Conservation (phyloP, 2,888 invertebrate species). For the Lepas anatifera region DNA sequence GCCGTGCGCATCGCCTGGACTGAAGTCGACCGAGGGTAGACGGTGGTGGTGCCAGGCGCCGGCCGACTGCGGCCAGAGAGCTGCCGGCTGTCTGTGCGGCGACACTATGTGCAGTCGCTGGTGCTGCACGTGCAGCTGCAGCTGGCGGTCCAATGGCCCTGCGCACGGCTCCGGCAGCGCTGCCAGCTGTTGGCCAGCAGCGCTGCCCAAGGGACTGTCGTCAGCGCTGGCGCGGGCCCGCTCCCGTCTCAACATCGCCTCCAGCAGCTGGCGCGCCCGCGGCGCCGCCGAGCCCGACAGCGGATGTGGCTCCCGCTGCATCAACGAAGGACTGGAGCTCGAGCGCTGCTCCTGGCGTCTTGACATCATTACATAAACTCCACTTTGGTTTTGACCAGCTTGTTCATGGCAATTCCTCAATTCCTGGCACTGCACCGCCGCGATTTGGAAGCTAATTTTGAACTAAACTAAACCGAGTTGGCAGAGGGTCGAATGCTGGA, state of each 20-base stretch:
- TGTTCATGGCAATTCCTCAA: too few species aligned
- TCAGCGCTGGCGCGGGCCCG: conserved; percentile 39
- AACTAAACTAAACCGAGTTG: too few species aligned
- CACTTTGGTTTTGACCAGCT: too few species aligned
- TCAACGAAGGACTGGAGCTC: background rate
- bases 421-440: too few species aligned
- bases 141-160: background rate
- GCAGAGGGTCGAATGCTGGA: too few species aligned
- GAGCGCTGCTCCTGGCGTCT: background rate
- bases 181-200: conserved; percentile 18
- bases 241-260: background rate
- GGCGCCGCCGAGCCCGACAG: background rate
- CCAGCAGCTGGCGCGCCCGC: background rate
- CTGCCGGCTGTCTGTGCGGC: background rate
- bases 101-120: background rate
- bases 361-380: too few species aligned
- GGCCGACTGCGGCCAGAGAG: conserved; percentile 12
- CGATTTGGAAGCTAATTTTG: too few species aligned
- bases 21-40: conserved; percentile 63
- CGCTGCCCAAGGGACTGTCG: conserved; percentile 40
- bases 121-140: background rate
- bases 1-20: conserved; percentile 48
- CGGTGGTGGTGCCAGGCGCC: conserved; percentile 34
- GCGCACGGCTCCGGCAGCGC: background rate
- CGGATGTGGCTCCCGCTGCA: background rate